These are phyloP conservation scores for Cliona cf. orientalis DNA, from an alignment of 37 sponge, comb jelly and placozoan genomes.

Conservation along the genomic window DNA sequence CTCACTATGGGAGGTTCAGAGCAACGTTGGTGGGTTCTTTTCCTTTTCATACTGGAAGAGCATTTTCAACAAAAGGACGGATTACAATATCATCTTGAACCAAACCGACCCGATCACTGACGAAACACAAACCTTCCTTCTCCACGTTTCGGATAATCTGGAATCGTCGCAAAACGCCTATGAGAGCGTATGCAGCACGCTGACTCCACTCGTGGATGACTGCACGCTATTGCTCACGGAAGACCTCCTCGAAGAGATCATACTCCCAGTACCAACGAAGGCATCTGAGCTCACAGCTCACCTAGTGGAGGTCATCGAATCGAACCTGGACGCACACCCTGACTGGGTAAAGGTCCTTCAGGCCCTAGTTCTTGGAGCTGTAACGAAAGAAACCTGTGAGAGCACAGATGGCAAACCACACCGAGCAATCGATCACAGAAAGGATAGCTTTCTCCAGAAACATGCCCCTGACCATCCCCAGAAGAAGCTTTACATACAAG, in stretches of 20 bases:
- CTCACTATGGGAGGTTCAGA: constrained; percentile 11
- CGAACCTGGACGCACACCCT: not conserved
- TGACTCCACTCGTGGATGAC: constrained; percentile 12
- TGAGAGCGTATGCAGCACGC: not conserved
- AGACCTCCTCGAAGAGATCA: not conserved
- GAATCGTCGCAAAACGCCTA: not conserved
- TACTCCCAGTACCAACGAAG: constrained; percentile 1
- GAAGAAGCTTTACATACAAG: not conserved
- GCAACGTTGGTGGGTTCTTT: constrained; percentile 7
- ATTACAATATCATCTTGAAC: constrained; percentile 25
- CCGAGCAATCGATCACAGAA: no score
- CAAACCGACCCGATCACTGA: not conserved
- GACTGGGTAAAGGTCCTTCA: constrained; percentile 14
- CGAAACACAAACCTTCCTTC: not conserved
- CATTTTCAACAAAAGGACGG: constrained; percentile 2
- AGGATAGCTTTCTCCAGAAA: not conserved
- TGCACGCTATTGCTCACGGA: constrained; percentile 10
- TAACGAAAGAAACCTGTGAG: not conserved
- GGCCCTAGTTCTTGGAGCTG: constrained; percentile 2
- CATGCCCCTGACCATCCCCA: not conserved
- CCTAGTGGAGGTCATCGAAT: not conserved
- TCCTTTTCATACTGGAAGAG: constrained; percentile 18
- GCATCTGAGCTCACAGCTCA: not conserved
- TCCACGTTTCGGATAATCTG: constrained; percentile 1
- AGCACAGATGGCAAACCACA: not conserved